phyloP scores from a whole-genome alignment of 1,140 invertebrate species.

The Drosophila suzukii region DNA sequence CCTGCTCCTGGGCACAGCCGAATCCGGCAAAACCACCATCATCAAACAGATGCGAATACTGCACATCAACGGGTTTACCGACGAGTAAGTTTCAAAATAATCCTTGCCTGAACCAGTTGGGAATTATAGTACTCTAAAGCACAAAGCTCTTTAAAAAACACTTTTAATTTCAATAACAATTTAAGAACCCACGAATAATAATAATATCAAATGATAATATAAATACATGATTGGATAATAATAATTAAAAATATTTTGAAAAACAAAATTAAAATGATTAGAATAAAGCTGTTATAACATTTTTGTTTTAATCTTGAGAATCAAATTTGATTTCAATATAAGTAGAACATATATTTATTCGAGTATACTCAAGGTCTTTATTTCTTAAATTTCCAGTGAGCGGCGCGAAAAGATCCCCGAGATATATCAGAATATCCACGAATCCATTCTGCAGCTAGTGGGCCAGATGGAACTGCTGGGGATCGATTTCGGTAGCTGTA shows the following conservation, averaged over 20 bases:
- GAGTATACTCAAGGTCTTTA: neutral
- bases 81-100: slow-evolving; percentile 85
- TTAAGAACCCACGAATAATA: too few relatives aligned
- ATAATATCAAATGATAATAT: too few relatives aligned
- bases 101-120: too few relatives aligned
- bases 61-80: slow-evolving; percentile 89
- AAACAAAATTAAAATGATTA: too few relatives aligned
- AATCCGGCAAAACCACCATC: slow-evolving; percentile 91
- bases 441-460: slow-evolving; percentile 88
- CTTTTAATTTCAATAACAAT: too few relatives aligned
- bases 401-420: slow-evolving; percentile 87
- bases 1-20: slow-evolving; percentile 88
- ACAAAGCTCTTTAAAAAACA: too few relatives aligned
- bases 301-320: too few relatives aligned
- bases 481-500: slow-evolving; percentile 85
- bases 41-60: slow-evolving; percentile 94
- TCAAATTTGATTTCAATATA: too few relatives aligned
- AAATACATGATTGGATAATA: too few relatives aligned
- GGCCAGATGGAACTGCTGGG: slow-evolving; percentile 86
- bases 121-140: neutral
- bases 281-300: too few relatives aligned
- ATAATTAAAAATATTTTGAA: too few relatives aligned
- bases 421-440: slow-evolving; percentile 89
- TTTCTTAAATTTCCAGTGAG: slow-evolving; percentile 85
- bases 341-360: too few relatives aligned